Percentiles rank a stretch among this genome's conserved stretches.
Evolutionary conservation across 2,888 invertebrate genomes (phyloP).

Genomic region (Platypus cylindrus): DNA sequence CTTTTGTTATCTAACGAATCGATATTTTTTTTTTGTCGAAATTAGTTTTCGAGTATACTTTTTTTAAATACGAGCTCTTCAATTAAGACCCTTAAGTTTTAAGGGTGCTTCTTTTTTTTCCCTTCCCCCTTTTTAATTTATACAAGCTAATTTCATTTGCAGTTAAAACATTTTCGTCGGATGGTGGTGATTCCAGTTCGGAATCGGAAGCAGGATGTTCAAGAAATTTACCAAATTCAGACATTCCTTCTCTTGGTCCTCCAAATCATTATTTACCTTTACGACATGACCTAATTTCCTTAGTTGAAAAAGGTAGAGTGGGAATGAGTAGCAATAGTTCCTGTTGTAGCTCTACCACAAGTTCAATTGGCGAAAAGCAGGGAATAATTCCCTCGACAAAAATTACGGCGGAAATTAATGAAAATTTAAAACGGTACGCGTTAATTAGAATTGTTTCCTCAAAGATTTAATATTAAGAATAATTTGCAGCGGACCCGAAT

Average conservation of each 20-base stretch:
- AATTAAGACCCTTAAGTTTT: too few relatives aligned
- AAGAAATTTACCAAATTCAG: constrained; percentile 14
- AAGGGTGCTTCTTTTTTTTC: too few relatives aligned
- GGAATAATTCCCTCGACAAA: constrained; percentile 23
- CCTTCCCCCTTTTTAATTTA: too few relatives aligned
- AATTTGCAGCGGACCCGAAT: constrained; percentile 17
- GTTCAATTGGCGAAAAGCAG: constrained; percentile 37
- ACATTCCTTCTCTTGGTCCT: constrained; percentile 30
- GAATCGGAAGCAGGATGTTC: constrained; percentile 50
- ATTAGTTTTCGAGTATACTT: too few relatives aligned
- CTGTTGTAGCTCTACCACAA: constrained; percentile 42
- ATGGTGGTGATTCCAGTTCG: constrained; percentile 55
- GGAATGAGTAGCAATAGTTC: constrained; percentile 38
- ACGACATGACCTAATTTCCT: constrained; percentile 33
- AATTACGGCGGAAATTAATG: constrained; percentile 28
- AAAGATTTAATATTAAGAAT: background rate
- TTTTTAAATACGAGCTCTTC: too few relatives aligned
- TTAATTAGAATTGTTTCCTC: background rate
- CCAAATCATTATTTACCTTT: constrained; percentile 32
- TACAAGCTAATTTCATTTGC: constrained; percentile 15
- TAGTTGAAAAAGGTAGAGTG: constrained; percentile 40
- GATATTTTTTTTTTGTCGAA: too few relatives aligned
- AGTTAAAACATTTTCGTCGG: constrained; percentile 50
- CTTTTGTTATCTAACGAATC: too few relatives aligned
- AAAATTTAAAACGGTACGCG: constrained; percentile 23